phyloP scores from a whole-genome alignment of 1,140 invertebrate species.

The Neelides sp. region DNA sequence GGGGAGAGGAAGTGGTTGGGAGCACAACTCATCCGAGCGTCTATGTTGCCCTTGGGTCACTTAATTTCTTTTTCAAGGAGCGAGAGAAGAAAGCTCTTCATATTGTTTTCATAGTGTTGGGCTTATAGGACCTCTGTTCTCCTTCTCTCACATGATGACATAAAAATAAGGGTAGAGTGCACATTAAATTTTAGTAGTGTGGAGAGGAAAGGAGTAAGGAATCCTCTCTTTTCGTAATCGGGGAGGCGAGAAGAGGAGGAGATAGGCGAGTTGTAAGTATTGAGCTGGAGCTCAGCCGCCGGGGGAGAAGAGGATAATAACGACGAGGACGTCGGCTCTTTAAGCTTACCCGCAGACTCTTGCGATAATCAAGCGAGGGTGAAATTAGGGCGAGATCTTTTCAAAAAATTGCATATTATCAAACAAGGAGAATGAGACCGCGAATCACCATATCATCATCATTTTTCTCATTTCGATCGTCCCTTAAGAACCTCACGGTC shows the following conservation, averaged over 20 bases:
- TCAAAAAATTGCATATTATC: conserved; percentile 23
- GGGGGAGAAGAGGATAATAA: conserved; percentile 17
- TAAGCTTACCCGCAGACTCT: no score
- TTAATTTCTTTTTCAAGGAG: conserved; percentile 17
- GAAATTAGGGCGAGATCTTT: conserved; percentile 14
- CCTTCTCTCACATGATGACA: conserved; percentile 10
- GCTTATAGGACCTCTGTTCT: background rate
- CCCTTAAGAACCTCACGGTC: no score
- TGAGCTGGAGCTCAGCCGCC: background rate
- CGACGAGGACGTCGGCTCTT: no score
- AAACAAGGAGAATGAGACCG: conserved; percentile 12
- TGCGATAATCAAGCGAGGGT: conserved; percentile 15
- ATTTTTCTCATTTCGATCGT: background rate
- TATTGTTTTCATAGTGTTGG: conserved; percentile 15
- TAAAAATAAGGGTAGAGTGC: conserved; percentile 16
- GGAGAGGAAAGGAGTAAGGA: conserved; percentile 4
- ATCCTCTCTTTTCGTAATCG: background rate
- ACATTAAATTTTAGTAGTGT: conserved; percentile 14
- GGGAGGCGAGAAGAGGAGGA: no score
- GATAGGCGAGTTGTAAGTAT: background rate
- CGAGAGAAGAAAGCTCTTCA: conserved; percentile 11
- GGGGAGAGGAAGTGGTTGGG: background rate
- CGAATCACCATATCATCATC: conserved; percentile 17
- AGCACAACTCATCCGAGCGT: background rate
- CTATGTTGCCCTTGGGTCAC: conserved; percentile 18